These are phyloP conservation scores for Labrus mixtus DNA, from an alignment of 2,113 vertebrate species.

Conservation along the genomic window DNA sequence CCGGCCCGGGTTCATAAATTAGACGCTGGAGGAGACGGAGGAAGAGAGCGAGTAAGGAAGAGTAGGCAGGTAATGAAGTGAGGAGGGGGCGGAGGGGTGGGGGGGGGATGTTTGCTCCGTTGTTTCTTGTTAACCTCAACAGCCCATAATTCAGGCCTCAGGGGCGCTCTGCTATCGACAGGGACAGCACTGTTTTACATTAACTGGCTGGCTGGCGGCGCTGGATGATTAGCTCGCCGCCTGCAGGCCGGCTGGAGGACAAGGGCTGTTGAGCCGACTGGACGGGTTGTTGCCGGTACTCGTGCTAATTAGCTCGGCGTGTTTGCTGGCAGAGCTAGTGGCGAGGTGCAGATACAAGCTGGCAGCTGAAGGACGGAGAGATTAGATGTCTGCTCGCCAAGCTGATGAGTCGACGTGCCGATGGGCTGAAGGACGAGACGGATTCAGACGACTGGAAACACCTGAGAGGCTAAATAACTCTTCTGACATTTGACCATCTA, in stretches of 20 bases:
- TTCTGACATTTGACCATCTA: too few relatives aligned
- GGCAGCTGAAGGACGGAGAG: neutral
- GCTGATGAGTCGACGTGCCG: neutral
- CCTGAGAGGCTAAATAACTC: neutral
- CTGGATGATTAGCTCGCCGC: conserved; percentile 41
- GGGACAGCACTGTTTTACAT: conserved; percentile 30
- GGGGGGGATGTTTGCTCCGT: conserved; percentile 43
- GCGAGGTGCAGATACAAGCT: conserved; percentile 4
- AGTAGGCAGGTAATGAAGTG: conserved; percentile 72
- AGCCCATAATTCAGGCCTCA: conserved; percentile 61
- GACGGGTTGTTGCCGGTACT: neutral
- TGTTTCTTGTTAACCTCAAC: conserved; percentile 69
- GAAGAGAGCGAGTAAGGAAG: conserved; percentile 48
- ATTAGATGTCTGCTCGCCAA: neutral
- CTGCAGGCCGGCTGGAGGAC: conserved; percentile 33
- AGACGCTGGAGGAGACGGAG: conserved; percentile 47
- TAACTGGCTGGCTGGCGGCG: conserved; percentile 20
- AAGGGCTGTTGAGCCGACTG: neutral
- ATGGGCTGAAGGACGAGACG: neutral
- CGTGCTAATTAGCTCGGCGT: conserved; percentile 41
- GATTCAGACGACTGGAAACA: neutral
- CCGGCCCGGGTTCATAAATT: conserved; percentile 41
- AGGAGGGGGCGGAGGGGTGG: conserved; percentile 34
- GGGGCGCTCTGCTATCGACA: conserved; percentile 21
- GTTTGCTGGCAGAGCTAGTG: neutral